Percentiles rank a stretch among this genome's conserved stretches.
Evolutionary conservation across 2,888 invertebrate species (phyloP).

Genomic region (Eurytoma californica): DNA sequence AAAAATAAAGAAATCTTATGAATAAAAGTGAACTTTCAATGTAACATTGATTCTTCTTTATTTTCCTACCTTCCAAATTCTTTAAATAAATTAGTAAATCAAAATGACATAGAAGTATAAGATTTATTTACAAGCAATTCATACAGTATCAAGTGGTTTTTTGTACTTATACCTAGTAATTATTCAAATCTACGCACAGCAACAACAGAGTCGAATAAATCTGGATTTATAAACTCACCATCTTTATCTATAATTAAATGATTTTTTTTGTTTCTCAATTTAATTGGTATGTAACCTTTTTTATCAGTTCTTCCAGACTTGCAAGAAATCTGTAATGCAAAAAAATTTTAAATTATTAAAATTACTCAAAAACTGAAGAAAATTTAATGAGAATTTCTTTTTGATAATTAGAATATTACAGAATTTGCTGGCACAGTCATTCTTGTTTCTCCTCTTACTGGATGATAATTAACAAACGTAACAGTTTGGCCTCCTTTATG

Average conservation of each 20-base stretch:
- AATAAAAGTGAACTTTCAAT: conserved; percentile 55
- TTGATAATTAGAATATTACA: background rate
- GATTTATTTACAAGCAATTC: conserved; percentile 39
- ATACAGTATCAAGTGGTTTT: no score
- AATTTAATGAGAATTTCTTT: background rate
- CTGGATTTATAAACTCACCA: conserved; percentile 61
- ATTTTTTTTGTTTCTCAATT: conserved; percentile 45
- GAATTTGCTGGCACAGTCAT: conserved; percentile 54
- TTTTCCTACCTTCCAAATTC: conserved; percentile 3
- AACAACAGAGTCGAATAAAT: conserved; percentile 61
- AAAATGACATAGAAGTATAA: background rate
- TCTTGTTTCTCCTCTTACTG: conserved; percentile 31
- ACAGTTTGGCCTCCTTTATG: conserved; percentile 54
- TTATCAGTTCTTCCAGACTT: conserved; percentile 41
- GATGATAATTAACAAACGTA: conserved; percentile 56
- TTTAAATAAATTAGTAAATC: background rate
- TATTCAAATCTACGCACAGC: conserved; percentile 49
- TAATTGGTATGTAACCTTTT: conserved; percentile 55
- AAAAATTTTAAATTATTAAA: conserved; percentile 25
- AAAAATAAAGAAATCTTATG: conserved; percentile 57
- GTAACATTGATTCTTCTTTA: conserved; percentile 36
- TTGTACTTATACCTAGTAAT: background rate
- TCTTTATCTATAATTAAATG: conserved; percentile 57
- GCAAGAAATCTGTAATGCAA: conserved; percentile 55
- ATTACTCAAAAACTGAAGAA: conserved; percentile 17